Evolutionary conservation across 2,888 invertebrate genomes (phyloP).

Genomic region (Ochropleura plecta): DNA sequence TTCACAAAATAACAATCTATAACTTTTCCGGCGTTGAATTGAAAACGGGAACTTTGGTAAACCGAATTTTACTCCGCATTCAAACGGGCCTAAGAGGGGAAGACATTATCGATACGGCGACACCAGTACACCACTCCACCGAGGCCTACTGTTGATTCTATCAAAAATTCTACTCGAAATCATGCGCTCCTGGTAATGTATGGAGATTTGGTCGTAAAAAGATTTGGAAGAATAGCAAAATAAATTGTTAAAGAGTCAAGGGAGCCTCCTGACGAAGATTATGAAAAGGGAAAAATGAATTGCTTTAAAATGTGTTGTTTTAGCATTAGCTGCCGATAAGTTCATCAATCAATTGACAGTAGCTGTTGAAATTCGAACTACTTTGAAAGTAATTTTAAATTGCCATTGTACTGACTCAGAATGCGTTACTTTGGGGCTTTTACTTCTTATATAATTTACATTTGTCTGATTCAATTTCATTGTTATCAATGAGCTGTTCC

Average conservation of each 20-base stretch:
- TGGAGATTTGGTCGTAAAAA: constrained; percentile 48
- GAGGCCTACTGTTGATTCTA: constrained; percentile 87
- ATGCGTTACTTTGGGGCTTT: background rate
- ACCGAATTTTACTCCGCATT: constrained; percentile 87
- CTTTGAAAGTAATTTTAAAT: background rate
- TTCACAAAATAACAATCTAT: constrained; percentile 86
- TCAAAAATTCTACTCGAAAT: constrained; percentile 85
- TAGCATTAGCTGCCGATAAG: background rate
- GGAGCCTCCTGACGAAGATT: background rate
- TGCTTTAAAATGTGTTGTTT: no score
- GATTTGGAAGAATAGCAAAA: background rate
- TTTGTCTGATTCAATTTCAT: background rate
- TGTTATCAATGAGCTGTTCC: background rate
- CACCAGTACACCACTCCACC: constrained; percentile 85
- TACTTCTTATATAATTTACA: background rate
- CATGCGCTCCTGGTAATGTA: constrained; percentile 65
- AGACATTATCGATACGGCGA: constrained; percentile 86
- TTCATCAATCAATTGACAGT: background rate
- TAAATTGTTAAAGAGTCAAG: background rate
- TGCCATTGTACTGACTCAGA: background rate
- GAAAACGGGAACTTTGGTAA: constrained; percentile 82
- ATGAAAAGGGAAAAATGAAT: background rate
- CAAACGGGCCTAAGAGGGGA: constrained; percentile 82
- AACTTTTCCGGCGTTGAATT: constrained; percentile 83
- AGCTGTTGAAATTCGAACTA: background rate